These are phyloP conservation scores for Dolomedes plantarius DNA, from an alignment of 2,888 invertebrate species.

Conservation along the genomic window DNA sequence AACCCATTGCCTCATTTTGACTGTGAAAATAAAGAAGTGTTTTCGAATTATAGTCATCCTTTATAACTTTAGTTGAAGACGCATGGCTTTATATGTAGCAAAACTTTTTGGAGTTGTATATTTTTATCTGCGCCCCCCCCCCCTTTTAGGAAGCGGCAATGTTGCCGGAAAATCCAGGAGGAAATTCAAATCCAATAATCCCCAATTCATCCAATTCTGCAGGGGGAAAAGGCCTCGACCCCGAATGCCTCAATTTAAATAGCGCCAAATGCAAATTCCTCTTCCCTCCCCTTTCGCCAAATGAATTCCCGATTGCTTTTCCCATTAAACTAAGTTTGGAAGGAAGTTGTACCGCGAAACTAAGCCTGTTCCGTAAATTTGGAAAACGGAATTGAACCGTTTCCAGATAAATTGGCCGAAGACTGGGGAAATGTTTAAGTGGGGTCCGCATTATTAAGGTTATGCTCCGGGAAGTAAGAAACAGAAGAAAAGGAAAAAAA, in stretches of 20 bases:
- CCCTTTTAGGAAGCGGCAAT: neutral
- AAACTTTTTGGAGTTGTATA: too few relatives aligned
- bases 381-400: neutral
- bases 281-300: neutral
- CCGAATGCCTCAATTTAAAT: neutral
- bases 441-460: too few relatives aligned
- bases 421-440: neutral
- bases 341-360: neutral
- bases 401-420: neutral
- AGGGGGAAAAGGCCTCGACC: neutral
- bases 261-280: neutral
- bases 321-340: neutral
- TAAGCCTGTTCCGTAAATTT: neutral
- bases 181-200: neutral
- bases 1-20: too few relatives aligned
- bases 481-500: too few relatives aligned
- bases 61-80: too few relatives aligned
- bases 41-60: too few relatives aligned
- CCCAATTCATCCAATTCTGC: neutral
- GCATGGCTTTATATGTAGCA: too few relatives aligned
- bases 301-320: neutral
- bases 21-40: too few relatives aligned
- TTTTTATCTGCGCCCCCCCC: too few relatives aligned
- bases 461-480: too few relatives aligned
- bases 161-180: too few relatives aligned